Percentiles rank a stretch among this genome's conserved stretches.
These are phyloP conservation scores for Melikaiella ostensackeni DNA, from an alignment of 2,888 invertebrate species.

Conservation along the genomic window DNA sequence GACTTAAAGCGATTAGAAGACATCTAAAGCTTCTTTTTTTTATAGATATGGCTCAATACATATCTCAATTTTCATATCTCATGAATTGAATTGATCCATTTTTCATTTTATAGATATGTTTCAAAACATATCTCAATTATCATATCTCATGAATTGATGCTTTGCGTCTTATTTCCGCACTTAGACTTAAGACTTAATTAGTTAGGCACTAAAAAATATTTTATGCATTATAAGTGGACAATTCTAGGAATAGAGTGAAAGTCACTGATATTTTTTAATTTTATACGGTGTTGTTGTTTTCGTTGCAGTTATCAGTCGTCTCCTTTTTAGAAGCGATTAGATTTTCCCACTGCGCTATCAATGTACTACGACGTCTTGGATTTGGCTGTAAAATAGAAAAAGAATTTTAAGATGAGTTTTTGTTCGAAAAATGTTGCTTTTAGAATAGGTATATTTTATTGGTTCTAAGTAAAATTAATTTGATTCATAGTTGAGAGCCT, in stretches of 20 bases:
- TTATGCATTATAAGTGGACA: constrained; percentile 19
- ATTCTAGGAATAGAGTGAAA: not conserved
- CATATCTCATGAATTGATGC: not conserved
- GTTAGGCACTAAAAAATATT: not conserved
- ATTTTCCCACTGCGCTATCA: constrained; percentile 91
- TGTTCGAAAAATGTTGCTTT: no score
- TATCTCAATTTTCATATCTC: no score
- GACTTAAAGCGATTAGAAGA: constrained; percentile 19
- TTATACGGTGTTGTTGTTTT: constrained; percentile 65
- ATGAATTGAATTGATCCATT: no score
- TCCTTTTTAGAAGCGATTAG: constrained; percentile 79
- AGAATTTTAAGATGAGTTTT: constrained; percentile 1
- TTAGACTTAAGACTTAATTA: not conserved
- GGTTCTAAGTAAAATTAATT: no score
- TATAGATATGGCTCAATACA: no score
- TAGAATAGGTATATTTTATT: no score
- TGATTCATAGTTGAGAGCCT: no score
- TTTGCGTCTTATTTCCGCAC: constrained; percentile 13
- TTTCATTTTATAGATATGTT: not conserved
- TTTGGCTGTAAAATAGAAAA: constrained; percentile 61
- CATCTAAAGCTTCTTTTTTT: not conserved
- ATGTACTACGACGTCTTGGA: constrained; percentile 81
- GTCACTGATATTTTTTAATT: not conserved
- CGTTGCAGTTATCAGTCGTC: constrained; percentile 64
- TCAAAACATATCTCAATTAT: not conserved